Evolutionary conservation across 2,888 invertebrate species (phyloP).

Genomic region (Nudaria mundana): DNA sequence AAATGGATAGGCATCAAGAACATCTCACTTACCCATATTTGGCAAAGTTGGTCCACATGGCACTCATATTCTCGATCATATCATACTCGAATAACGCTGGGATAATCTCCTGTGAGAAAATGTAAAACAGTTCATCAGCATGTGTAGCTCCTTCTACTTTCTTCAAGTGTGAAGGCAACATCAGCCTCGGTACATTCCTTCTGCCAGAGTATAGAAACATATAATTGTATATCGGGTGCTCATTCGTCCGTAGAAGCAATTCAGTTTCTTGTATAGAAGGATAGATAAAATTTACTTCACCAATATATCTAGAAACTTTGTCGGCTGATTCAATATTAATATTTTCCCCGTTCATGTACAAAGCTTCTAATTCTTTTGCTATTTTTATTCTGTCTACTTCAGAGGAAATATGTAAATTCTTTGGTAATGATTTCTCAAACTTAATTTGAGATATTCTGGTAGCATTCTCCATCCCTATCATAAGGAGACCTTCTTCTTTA

Average conservation of each 20-base stretch:
- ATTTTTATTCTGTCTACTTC: slow-evolving; percentile 36
- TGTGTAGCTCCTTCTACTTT: slow-evolving; percentile 51
- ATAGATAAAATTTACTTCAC: slow-evolving; percentile 46
- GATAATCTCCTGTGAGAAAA: slow-evolving; percentile 49
- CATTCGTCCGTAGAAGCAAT: slow-evolving; percentile 39
- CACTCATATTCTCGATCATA: slow-evolving; percentile 55
- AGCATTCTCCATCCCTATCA: slow-evolving; percentile 51
- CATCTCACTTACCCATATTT: slow-evolving; percentile 53
- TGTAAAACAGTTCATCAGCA: slow-evolving; percentile 61
- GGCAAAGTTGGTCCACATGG: slow-evolving; percentile 67
- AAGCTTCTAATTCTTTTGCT: slow-evolving; percentile 41
- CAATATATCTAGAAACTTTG: slow-evolving; percentile 52
- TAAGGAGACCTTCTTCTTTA: slow-evolving; percentile 54
- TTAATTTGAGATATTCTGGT: slow-evolving; percentile 43
- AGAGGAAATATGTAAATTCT: slow-evolving; percentile 49
- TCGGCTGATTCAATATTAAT: slow-evolving; percentile 42
- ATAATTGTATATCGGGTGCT: slow-evolving; percentile 53
- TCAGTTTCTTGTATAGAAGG: slow-evolving; percentile 54
- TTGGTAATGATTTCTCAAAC: slow-evolving; percentile 55
- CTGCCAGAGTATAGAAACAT: slow-evolving; percentile 52
- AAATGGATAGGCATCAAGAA: too few relatives aligned
- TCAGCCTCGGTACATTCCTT: slow-evolving; percentile 46
- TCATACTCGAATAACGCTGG: slow-evolving; percentile 45
- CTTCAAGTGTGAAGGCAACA: slow-evolving; percentile 28
- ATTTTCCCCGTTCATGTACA: slow-evolving; percentile 59